A percentile compares a stretch with the other conserved stretches of the same genome.
Conservation (phyloP, 2,113 vertebrate genomes). For the Forbesichthys agassizii region DNA sequence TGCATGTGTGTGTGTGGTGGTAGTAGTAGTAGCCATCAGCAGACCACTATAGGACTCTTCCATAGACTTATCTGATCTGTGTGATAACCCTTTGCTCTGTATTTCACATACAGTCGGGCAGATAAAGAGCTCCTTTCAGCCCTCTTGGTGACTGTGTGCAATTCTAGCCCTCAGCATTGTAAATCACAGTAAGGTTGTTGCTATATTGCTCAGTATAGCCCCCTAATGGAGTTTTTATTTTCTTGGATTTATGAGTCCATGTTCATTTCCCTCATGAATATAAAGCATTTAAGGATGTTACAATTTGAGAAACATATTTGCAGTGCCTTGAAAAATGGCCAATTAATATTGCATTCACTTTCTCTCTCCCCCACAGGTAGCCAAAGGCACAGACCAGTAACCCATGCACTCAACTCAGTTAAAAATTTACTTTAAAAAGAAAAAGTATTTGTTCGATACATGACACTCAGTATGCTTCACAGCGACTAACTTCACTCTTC, state of each 20-base stretch:
- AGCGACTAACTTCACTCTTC: too few relatives aligned
- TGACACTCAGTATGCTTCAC: too few relatives aligned
- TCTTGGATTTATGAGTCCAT: neutral
- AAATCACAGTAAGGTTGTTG: too few relatives aligned
- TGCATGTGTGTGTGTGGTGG: neutral
- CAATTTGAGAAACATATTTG: neutral
- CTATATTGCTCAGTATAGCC: neutral
- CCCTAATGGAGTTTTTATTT: neutral
- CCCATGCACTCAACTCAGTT: neutral
- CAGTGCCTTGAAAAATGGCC: neutral
- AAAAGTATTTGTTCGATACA: too few relatives aligned
- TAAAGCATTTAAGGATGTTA: neutral
- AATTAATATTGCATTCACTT: neutral
- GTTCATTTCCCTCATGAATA: neutral
- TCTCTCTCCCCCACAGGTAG: neutral
- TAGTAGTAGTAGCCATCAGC: neutral
- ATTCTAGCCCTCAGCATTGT: too few relatives aligned
- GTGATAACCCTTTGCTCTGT: conserved; percentile 17
- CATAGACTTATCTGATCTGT: conserved; percentile 13
- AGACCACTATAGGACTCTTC: conserved; percentile 7
- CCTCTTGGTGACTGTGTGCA: neutral
- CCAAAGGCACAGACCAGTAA: neutral
- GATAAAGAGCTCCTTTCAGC: conserved; percentile 23
- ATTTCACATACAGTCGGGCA: conserved; percentile 16
- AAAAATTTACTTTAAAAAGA: too few relatives aligned